Percentiles rank a stretch among this genome's conserved stretches.
These are phyloP conservation scores for Rallus crepitans DNA, from an alignment of 2,797 vertebrate genomes.

Conservation along the genomic window DNA sequence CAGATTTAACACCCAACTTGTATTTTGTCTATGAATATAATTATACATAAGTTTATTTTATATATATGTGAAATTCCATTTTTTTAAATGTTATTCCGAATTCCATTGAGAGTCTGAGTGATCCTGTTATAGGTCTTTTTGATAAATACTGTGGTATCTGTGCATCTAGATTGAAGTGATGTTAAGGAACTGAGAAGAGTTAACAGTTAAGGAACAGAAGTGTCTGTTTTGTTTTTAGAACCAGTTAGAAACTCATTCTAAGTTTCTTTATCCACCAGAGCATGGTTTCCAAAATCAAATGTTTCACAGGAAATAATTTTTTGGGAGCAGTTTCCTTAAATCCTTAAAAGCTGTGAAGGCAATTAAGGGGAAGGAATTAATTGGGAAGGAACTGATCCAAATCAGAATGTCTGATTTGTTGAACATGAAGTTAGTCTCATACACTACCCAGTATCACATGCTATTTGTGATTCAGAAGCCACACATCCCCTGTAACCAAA, in stretches of 20 bases:
- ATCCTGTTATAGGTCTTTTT: not conserved
- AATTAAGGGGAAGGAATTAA: not conserved
- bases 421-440: not conserved
- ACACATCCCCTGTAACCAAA: not conserved
- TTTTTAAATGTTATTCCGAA: not conserved
- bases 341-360: not conserved
- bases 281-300: not conserved
- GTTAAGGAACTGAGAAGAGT: too few relatives aligned
- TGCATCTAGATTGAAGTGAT: not conserved
- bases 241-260: not conserved
- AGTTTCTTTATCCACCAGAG: not conserved
- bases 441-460: not conserved
- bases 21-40: not conserved
- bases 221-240: not conserved
- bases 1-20: not conserved
- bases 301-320: not conserved
- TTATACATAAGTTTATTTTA: too few relatives aligned
- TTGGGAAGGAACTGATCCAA: not conserved
- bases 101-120: not conserved
- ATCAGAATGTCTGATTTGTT: not conserved
- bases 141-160: not conserved
- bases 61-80: not conserved
- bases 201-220: not conserved
- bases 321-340: not conserved
- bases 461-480: not conserved